These are phyloP conservation scores for Chymomyza costata DNA, from an alignment of 1,140 invertebrate genomes.

Conservation along the genomic window DNA sequence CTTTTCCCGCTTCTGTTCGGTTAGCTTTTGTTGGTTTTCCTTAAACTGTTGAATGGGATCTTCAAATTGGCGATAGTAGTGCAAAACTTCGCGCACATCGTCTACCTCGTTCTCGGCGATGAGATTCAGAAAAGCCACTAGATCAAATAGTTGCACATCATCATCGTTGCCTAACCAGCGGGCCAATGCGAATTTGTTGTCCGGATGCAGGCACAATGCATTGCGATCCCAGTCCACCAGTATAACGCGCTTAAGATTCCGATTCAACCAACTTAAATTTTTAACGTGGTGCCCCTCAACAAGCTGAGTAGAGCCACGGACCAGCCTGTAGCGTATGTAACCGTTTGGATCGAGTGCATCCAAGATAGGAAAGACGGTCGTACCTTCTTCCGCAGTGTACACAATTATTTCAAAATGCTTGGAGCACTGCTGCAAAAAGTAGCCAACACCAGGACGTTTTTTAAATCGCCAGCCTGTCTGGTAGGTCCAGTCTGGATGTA, in stretches of 20 bases:
- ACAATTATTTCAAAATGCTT: constrained; percentile 97
- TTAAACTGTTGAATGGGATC: constrained; percentile 94
- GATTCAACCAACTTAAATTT: constrained; percentile 94
- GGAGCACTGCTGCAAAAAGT: constrained; percentile 93
- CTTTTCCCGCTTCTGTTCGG: constrained; percentile 79
- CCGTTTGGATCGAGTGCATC: constrained; percentile 94
- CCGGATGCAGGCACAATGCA: constrained; percentile 89
- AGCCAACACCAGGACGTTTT: constrained; percentile 97
- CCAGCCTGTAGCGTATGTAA: constrained; percentile 91
- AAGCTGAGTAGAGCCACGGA: constrained; percentile 96
- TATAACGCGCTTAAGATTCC: constrained; percentile 95
- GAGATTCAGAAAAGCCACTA: constrained; percentile 94
- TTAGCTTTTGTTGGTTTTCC: constrained; percentile 87
- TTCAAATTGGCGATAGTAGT: constrained; percentile 95
- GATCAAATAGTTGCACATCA: constrained; percentile 91
- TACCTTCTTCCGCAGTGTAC: constrained; percentile 93
- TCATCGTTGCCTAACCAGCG: constrained; percentile 96
- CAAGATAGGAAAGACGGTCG: constrained; percentile 95
- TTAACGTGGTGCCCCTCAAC: constrained; percentile 96
- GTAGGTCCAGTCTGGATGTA: constrained; percentile 98
- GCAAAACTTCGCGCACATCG: constrained; percentile 94
- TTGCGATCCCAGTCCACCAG: constrained; percentile 95
- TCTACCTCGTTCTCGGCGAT: constrained; percentile 90
- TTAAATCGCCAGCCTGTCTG: constrained; percentile 90
- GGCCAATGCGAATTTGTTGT: constrained; percentile 91